Evolutionary conservation across 2,113 vertebrate genomes (phyloP).

Genomic region (Fulica atra): DNA sequence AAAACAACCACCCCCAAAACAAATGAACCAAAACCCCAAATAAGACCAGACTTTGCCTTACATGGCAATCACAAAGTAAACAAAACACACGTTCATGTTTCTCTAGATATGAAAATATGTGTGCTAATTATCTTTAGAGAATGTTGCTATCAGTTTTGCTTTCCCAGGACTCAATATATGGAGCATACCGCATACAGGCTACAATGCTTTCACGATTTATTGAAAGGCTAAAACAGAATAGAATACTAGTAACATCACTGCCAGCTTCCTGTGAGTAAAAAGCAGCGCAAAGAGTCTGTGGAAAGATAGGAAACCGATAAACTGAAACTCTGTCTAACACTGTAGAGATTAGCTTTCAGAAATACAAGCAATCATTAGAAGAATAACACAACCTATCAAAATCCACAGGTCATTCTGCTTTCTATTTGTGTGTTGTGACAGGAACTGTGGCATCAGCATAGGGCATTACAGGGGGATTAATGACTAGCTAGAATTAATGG

Average conservation of each 20-base stretch:
- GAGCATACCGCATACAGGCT: neutral
- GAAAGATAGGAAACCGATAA: neutral
- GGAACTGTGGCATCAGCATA: neutral
- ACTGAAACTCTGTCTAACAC: neutral
- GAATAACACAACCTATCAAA: neutral
- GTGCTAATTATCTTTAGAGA: neutral
- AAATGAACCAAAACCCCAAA: neutral
- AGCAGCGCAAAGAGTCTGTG: neutral
- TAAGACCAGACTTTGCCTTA: neutral
- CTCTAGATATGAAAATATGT: neutral
- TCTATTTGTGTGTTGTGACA: neutral
- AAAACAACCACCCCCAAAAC: neutral
- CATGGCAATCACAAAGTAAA: neutral
- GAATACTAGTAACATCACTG: neutral
- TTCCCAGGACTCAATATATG: neutral
- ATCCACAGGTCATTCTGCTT: neutral
- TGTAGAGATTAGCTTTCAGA: neutral
- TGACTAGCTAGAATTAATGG: conserved; percentile 38
- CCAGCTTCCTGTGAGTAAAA: neutral
- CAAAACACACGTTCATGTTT: neutral
- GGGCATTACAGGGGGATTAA: conserved; percentile 47
- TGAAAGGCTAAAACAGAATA: neutral
- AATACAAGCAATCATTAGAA: neutral
- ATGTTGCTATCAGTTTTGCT: neutral
- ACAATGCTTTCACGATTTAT: neutral